Conservation (phyloP, 2,888 invertebrate species). For the Tubiluchus corallicola region DNA sequence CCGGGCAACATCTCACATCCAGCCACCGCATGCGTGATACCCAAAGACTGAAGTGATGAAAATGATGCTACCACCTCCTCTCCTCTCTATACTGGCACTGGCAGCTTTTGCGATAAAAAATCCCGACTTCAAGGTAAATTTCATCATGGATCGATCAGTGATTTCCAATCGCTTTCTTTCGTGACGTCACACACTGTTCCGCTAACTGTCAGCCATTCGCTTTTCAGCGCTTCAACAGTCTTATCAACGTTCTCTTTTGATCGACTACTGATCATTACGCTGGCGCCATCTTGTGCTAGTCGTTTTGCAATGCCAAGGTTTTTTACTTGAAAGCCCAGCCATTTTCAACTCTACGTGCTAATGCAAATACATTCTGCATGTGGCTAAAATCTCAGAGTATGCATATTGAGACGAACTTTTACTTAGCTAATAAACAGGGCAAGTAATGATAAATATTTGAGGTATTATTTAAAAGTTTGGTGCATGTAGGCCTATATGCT, state of each 20-base stretch:
- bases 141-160: slow-evolving; percentile 56
- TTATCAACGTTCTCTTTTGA: slow-evolving; percentile 64
- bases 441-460: too few relatives aligned
- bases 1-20: too few relatives aligned
- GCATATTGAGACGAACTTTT: too few relatives aligned
- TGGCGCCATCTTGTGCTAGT: slow-evolving; percentile 71
- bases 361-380: too few relatives aligned
- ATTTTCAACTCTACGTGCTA: too few relatives aligned
- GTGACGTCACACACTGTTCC: slow-evolving; percentile 82
- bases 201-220: slow-evolving; percentile 46
- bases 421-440: too few relatives aligned
- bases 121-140: too few relatives aligned
- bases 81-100: slow-evolving; percentile 48
- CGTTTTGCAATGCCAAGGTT: slow-evolving; percentile 71
- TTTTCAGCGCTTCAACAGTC: slow-evolving; percentile 48
- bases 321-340: too few relatives aligned
- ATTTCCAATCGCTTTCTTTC: slow-evolving; percentile 53
- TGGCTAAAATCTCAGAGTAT: too few relatives aligned
- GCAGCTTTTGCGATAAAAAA: too few relatives aligned
- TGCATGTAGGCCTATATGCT: too few relatives aligned
- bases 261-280: slow-evolving; percentile 74
- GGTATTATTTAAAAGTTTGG: too few relatives aligned
- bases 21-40: slow-evolving; percentile 36
- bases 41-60: slow-evolving; percentile 76
- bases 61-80: slow-evolving; percentile 57